Evolutionary conservation across 2,888 invertebrate genomes (phyloP), one percentile per base, ranked within the genome.

Genomic region (Idaea straminata): DNA sequence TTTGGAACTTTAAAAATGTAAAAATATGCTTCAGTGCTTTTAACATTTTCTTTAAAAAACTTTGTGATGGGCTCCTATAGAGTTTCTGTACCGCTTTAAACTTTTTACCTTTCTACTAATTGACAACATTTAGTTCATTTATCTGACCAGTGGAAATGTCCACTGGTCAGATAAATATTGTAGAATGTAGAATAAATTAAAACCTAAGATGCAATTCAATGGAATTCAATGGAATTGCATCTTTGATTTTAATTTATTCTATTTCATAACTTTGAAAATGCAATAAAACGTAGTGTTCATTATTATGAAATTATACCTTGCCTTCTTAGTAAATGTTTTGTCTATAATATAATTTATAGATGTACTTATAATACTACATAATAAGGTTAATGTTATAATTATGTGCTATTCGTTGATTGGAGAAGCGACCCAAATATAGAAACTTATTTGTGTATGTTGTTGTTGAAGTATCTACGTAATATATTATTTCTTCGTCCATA

Each of bases 401-500:
- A 25, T 25, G 47, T 47, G 47, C 47, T 47, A 47, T 47, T 4
- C 4, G 13, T 47, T 47, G 10, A 47, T 47, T 47, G 47, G 47
- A 10, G 47, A 47, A 47, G 47, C 47, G 47, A 47, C 47, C 47
- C 47, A 47, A 47, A 47, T 13, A 47, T 47, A 47, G 47, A 13
- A 25, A 47, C 47, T 47, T 47, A 78, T 81, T 73, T 77, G 77
- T 79, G 79, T 76, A 47, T 13, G 47, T 47, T 47, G 47, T 47
- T 47, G 47, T 47, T 47, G 10, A 47, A 7, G 47, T 47, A 36
- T 36, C 36, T 76, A 76, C 79, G 69, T 72, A 74, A 76, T 77
- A 74, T 72, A 74, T 72, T 65, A 72, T 77, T 78, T 76, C 74
- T 72, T 72, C 74, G 72, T 69, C 67, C 72, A 68, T 69, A 71